Percentiles rank a stretch among this genome's conserved stretches.
These are phyloP conservation scores for Mayetiola destructor DNA, from an alignment of 2,888 invertebrate genomes.

Conservation along the genomic window DNA sequence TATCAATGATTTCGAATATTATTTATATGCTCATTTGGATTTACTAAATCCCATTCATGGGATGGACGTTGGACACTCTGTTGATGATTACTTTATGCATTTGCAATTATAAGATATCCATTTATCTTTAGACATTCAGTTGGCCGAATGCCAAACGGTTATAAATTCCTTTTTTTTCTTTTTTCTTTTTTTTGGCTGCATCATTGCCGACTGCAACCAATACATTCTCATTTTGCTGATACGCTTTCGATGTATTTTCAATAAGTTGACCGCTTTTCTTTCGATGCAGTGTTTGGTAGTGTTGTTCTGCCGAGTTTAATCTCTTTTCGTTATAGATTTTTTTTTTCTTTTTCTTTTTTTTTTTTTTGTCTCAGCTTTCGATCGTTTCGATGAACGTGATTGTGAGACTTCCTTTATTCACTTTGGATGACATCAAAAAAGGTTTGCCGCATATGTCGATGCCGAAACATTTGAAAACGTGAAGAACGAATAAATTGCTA, in stretches of 20 bases:
- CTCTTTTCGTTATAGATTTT: neutral
- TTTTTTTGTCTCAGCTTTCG: neutral
- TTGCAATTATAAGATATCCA: neutral
- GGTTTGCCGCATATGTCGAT: slow-evolving; percentile 8
- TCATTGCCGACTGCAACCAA: too few relatives aligned
- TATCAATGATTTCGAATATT: too few relatives aligned
- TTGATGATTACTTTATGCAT: neutral
- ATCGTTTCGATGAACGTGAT: too few relatives aligned
- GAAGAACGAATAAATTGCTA: neutral
- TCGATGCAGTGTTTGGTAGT: neutral
- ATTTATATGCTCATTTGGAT: too few relatives aligned
- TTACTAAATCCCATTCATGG: too few relatives aligned
- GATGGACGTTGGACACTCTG: too few relatives aligned
- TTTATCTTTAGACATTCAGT: neutral
- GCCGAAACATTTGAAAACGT: slow-evolving; percentile 3
- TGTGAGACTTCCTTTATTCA: neutral
- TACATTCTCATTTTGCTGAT: neutral
- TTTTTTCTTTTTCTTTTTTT: neutral
- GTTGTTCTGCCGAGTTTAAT: neutral
- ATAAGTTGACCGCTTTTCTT: slow-evolving; percentile 4
- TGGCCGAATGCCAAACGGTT: neutral
- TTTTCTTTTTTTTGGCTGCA: neutral
- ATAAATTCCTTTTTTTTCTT: neutral
- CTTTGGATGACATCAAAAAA: slow-evolving; percentile 3
- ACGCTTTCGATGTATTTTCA: neutral